These are phyloP conservation scores for Plagodis dolabraria DNA, from an alignment of 2,888 invertebrate genomes.

Conservation along the genomic window DNA sequence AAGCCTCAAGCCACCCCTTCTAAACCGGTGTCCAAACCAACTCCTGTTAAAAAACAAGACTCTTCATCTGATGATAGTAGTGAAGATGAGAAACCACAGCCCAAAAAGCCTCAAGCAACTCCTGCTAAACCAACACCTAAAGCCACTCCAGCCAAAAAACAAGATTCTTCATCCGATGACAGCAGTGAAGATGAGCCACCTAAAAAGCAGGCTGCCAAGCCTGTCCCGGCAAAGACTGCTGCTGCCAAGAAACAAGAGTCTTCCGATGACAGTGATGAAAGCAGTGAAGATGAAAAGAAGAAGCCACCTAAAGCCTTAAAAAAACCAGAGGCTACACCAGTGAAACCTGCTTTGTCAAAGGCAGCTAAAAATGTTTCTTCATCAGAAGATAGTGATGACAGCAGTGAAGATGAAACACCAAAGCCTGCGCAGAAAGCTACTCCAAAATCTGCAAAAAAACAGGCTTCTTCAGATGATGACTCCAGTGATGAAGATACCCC, in stretches of 20 bases:
- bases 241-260: slow-evolving; percentile 57
- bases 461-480: slow-evolving; percentile 45
- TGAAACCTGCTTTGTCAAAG: slow-evolving; percentile 40
- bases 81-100: slow-evolving; percentile 32
- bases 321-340: slow-evolving; percentile 45
- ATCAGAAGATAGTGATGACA: slow-evolving; percentile 61
- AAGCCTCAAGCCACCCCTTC: slow-evolving; percentile 35
- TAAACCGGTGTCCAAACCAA: slow-evolving; percentile 33
- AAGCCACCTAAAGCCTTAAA: slow-evolving; percentile 38
- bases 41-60: slow-evolving; percentile 35
- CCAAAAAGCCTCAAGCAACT: slow-evolving; percentile 44
- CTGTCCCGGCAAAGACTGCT: slow-evolving; percentile 21
- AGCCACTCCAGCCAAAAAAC: slow-evolving; percentile 41
- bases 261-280: slow-evolving; percentile 62
- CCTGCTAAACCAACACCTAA: slow-evolving; percentile 26
- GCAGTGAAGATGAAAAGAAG: slow-evolving; percentile 63
- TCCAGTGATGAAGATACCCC: slow-evolving; percentile 45
- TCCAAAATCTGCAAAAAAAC: not conserved
- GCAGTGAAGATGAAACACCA: slow-evolving; percentile 57
- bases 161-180: slow-evolving; percentile 40
- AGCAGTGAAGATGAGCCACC: slow-evolving; percentile 50
- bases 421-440: slow-evolving; percentile 51
- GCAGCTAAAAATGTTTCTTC: slow-evolving; percentile 51
- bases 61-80: slow-evolving; percentile 43
- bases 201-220: slow-evolving; percentile 31